Percentiles rank a stretch among this genome's conserved stretches.
These are phyloP conservation scores for Gymnogyps californianus DNA, from an alignment of 2,113 vertebrate species.

Conservation along the genomic window DNA sequence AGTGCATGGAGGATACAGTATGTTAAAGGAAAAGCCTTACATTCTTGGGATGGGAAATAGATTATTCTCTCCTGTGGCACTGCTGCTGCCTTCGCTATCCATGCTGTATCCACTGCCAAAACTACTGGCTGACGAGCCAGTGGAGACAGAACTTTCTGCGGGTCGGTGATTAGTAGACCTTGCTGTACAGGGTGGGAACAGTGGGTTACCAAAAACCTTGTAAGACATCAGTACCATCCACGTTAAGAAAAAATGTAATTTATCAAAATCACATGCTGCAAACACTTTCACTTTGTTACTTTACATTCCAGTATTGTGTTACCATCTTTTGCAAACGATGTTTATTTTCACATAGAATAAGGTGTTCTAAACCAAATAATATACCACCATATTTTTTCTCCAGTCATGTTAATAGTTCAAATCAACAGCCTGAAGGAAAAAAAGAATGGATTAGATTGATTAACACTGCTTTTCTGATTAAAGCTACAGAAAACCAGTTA, in stretches of 20 bases:
- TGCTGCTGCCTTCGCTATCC: constrained; percentile 86
- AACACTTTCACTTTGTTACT: not conserved
- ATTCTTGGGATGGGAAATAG: constrained; percentile 92
- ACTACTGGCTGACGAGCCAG: constrained; percentile 88
- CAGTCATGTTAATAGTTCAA: not conserved
- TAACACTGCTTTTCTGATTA: not conserved
- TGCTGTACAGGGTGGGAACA: constrained; percentile 79
- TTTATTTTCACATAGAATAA: not conserved
- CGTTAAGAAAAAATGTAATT: not conserved
- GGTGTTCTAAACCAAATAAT: not conserved
- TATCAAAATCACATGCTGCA: not conserved
- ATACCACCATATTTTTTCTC: not conserved
- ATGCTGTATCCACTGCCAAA: constrained; percentile 89
- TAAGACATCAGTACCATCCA: not conserved
- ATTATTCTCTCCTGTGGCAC: constrained; percentile 86
- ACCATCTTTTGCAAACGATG: not conserved
- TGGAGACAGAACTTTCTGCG: constrained; percentile 85
- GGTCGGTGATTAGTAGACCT: constrained; percentile 84
- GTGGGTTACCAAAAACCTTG: not conserved
- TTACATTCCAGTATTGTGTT: not conserved
- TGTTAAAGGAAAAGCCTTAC: constrained; percentile 76
- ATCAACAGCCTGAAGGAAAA: not conserved
- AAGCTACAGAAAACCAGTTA: not conserved
- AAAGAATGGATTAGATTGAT: not conserved
- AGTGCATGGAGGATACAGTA: not conserved